These are phyloP conservation scores for Acanthisitta chloris DNA, from an alignment of 2,113 vertebrate species.

Conservation along the genomic window DNA sequence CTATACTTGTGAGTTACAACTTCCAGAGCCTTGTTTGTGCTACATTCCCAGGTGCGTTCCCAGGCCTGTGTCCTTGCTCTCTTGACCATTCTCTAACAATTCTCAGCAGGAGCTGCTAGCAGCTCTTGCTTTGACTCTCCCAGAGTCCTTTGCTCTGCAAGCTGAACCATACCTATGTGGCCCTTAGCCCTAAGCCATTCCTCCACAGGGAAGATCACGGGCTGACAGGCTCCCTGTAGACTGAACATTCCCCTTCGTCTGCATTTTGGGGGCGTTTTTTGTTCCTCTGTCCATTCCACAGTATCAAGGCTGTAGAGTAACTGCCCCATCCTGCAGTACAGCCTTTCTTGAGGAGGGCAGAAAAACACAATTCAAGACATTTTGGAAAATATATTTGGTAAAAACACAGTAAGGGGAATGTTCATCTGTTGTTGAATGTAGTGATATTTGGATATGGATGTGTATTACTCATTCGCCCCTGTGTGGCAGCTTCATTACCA, in stretches of 20 bases:
- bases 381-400: neutral
- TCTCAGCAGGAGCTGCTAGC: no score
- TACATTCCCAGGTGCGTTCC: no score
- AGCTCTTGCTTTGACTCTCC: no score
- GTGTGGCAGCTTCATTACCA: neutral
- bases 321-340: neutral
- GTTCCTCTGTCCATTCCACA: neutral
- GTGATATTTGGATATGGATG: neutral
- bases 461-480: neutral
- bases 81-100: no score
- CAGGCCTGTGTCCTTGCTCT: no score
- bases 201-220: no score
- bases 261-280: neutral
- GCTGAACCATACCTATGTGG: no score
- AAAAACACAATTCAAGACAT: neutral
- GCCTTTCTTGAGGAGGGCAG: neutral
- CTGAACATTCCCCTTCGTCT: neutral
- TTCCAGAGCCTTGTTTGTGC: no score
- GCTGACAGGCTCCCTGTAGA: neutral
- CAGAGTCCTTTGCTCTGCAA: no score
- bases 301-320: neutral
- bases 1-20: no score
- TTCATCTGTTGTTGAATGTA: neutral
- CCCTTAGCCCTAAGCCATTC: no score
- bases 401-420: neutral